Percentiles rank a stretch among this genome's conserved stretches.
phyloP scores from a whole-genome alignment of 1,140 invertebrate genomes.

The Orius laevigatus region DNA sequence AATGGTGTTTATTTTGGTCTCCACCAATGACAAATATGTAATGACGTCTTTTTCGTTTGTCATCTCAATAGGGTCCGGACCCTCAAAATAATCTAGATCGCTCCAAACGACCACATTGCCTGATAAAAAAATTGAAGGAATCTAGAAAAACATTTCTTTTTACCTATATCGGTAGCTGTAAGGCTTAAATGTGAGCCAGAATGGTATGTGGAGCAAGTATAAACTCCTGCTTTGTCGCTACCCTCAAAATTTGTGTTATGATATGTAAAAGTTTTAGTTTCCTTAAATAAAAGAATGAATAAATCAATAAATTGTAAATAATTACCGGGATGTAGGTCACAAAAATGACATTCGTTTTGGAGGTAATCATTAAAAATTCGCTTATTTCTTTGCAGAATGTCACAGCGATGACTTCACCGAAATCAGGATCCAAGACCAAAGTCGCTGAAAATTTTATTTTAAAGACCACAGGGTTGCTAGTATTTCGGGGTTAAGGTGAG shows the following conservation, averaged over 20 bases:
- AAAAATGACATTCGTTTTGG: constrained; percentile 1
- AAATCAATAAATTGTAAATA: no score
- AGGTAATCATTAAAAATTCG: constrained; percentile 6
- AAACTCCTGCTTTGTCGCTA: no score
- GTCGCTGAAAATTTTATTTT: not conserved
- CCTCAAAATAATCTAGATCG: constrained; percentile 5
- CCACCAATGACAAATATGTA: not conserved
- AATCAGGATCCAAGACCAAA: not conserved
- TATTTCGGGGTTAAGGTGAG: no score
- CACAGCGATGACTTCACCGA: not conserved
- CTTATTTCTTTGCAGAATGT: not conserved
- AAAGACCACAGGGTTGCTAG: no score
- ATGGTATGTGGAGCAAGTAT: no score
- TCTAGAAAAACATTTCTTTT: not conserved
- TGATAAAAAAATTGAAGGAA: not conserved
- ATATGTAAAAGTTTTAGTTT: no score
- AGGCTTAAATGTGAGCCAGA: no score
- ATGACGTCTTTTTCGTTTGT: constrained; percentile 4
- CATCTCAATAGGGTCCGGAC: not conserved
- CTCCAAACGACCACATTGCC: constrained; percentile 4
- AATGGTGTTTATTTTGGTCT: not conserved
- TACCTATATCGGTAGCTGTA: not conserved
- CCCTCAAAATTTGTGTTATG: no score
- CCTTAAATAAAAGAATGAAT: no score
- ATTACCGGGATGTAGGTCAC: not conserved